phyloP scores from a whole-genome alignment of 2,113 vertebrate genomes.

The Paralichthys olivaceus region DNA sequence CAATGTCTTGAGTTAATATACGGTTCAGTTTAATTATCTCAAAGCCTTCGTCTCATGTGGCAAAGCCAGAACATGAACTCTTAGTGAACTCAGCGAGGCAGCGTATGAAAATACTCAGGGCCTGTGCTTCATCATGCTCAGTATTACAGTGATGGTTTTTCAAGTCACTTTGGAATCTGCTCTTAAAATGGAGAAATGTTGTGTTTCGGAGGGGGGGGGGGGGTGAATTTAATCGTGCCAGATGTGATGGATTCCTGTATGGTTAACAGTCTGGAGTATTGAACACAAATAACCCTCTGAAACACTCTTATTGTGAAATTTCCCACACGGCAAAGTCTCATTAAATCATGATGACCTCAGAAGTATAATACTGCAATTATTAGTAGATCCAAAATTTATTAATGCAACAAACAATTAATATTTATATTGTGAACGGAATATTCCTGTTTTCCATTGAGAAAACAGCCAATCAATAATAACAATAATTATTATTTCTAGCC shows the following conservation, averaged over 20 bases:
- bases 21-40: constrained; percentile 2
- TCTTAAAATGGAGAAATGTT: constrained; percentile 40
- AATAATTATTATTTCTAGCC: neutral
- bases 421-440: neutral
- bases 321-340: constrained; percentile 21
- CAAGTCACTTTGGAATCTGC: constrained; percentile 47
- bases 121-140: constrained; percentile 38
- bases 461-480: neutral
- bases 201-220: neutral
- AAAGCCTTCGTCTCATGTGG: neutral
- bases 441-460: neutral
- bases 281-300: constrained; percentile 34
- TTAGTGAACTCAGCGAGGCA: constrained; percentile 31
- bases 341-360: neutral
- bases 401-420: too few species aligned
- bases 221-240: constrained; percentile 37
- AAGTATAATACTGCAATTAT: too few species aligned
- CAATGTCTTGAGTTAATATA: neutral
- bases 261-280: constrained; percentile 47
- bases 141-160: constrained; percentile 43
- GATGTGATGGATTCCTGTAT: constrained; percentile 58
- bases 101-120: constrained; percentile 25
- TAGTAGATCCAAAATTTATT: too few species aligned
- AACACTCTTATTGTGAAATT: constrained; percentile 23
- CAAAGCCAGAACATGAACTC: constrained; percentile 44